Percentiles rank a stretch among this genome's conserved stretches.
These are phyloP conservation scores for Aplysia californica DNA, from an alignment of 1,140 invertebrate genomes.

Conservation along the genomic window DNA sequence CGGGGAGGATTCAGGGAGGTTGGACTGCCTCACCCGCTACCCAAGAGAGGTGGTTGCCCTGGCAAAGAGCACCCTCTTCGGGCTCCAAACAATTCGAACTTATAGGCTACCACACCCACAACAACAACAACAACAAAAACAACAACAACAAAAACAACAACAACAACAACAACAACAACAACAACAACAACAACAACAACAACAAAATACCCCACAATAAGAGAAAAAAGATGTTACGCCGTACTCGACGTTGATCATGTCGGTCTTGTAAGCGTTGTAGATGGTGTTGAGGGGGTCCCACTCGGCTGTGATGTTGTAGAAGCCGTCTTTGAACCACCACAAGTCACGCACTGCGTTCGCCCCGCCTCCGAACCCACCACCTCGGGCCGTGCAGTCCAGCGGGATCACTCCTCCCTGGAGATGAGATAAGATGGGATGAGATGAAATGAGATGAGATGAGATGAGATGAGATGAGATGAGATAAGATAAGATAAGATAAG, in stretches of 20 bases:
- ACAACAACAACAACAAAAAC: not conserved
- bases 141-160: not conserved
- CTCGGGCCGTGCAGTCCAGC: not conserved
- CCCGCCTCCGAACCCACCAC: slow-evolving; percentile 3
- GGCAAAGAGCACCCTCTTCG: too few species aligned
- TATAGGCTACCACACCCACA: too few species aligned
- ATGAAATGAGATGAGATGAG: too few species aligned
- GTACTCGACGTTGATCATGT: slow-evolving; percentile 22
- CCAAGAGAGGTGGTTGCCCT: too few species aligned
- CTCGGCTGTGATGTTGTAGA: slow-evolving; percentile 16
- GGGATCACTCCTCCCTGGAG: slow-evolving; percentile 18
- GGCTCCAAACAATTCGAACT: not conserved
- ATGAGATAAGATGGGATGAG: not conserved
- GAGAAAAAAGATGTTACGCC: not conserved
- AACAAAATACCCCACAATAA: not conserved
- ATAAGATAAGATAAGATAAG: too few species aligned
- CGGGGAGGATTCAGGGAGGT: too few species aligned
- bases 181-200: not conserved
- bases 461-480: too few species aligned
- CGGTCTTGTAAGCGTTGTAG: slow-evolving; percentile 17
- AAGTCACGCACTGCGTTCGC: slow-evolving; percentile 13
- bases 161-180: not conserved
- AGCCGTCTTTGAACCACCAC: slow-evolving; percentile 21
- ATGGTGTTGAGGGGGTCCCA: slow-evolving; percentile 23
- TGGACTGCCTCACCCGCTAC: too few species aligned